phyloP scores from a whole-genome alignment of 2,888 invertebrate genomes.

The Escarpia spicata region DNA sequence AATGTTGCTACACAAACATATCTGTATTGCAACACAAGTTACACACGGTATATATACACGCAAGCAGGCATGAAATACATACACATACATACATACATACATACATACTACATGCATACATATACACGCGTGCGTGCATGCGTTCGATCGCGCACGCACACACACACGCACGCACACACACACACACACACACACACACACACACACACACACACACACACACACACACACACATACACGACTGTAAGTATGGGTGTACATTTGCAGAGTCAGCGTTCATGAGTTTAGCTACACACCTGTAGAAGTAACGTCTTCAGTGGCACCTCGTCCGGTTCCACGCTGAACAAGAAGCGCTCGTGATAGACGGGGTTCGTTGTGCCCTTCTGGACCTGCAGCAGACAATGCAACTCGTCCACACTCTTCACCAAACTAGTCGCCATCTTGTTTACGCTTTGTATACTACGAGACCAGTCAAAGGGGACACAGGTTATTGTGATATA shows the following conservation, averaged over 20 bases:
- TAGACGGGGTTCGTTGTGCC: constrained; percentile 78
- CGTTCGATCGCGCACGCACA: not conserved
- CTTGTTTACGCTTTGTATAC: not conserved
- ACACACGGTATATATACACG: not conserved
- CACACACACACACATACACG: too few relatives aligned
- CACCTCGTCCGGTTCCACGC: constrained; percentile 72
- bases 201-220: too few relatives aligned
- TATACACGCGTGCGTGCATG: not conserved
- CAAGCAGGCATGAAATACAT: not conserved
- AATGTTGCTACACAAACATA: too few relatives aligned
- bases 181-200: too few relatives aligned
- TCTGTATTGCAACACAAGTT: too few relatives aligned
- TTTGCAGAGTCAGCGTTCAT: not conserved
- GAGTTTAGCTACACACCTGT: constrained; percentile 64
- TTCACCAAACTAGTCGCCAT: not conserved
- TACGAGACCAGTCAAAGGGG: too few relatives aligned
- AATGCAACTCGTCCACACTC: constrained; percentile 17
- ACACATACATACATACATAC: not conserved
- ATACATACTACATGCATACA: not conserved
- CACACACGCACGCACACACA: too few relatives aligned
- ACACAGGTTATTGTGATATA: too few relatives aligned
- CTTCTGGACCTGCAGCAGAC: constrained; percentile 71
- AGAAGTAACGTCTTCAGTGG: constrained; percentile 73
- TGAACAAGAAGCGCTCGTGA: constrained; percentile 80
- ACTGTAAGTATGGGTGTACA: not conserved